A percentile compares a stretch with the other conserved stretches of the same genome.
phyloP scores from a whole-genome alignment of 2,797 vertebrate genomes.

The Saxicola maurus region DNA sequence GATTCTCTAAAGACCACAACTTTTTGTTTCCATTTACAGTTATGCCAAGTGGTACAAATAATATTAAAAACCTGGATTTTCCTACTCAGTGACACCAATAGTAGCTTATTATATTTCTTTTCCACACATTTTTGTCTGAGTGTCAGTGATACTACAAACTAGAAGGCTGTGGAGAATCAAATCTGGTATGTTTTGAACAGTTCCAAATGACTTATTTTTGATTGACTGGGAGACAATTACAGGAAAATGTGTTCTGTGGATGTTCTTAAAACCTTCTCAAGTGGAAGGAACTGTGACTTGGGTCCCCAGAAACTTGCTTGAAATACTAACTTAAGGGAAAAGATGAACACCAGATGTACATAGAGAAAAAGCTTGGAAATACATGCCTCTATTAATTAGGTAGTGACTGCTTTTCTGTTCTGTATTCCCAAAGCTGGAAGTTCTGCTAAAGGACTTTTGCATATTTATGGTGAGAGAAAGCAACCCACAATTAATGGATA shows the following conservation, averaged over 20 bases:
- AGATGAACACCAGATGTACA: neutral
- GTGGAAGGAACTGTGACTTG: neutral
- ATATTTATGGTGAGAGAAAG: neutral
- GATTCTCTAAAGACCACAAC: neutral
- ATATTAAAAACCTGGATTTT: neutral
- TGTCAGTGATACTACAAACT: neutral
- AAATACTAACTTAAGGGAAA: neutral
- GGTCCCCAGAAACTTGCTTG: neutral
- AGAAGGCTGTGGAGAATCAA: neutral
- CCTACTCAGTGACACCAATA: neutral
- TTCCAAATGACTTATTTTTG: neutral
- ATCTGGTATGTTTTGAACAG: neutral
- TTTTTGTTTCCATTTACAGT: neutral
- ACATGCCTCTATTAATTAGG: neutral
- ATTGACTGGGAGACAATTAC: rapidly evolving
- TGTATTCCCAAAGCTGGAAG: neutral
- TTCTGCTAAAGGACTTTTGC: neutral
- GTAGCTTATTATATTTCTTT: neutral
- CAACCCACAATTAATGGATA: neutral
- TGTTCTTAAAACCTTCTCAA: neutral
- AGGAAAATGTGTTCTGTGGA: neutral
- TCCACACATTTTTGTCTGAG: neutral
- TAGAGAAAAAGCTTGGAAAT: neutral
- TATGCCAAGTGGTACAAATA: neutral
- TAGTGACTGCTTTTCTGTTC: neutral